Base-by-base conservation (phyloP, 2,797 vertebrate species). In the Acrocephalus scirpaceus region DNA sequence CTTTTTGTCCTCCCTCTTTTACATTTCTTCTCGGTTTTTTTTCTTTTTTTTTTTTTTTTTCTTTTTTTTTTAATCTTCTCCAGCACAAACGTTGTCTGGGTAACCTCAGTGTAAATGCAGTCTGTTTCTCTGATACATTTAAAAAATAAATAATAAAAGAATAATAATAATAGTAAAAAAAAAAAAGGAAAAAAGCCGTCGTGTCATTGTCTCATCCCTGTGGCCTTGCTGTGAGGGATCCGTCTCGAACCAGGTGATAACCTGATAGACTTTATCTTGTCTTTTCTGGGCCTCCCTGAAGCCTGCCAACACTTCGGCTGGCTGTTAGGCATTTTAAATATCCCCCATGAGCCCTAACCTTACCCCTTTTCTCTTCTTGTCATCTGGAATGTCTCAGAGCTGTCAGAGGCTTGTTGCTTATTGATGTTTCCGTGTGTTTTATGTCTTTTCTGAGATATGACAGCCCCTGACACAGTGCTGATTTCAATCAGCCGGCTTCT, bases 341-440 rank as follows among this genome's bases (percentile, higher is more conserved):
- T 98, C 97, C 98, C 98, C 98, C 99, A 97, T 98, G 99, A 99
- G 99, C 98, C 99, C 98, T 99, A 98, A 99, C 99, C 99, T 99
- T 99, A 98, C 98, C 98, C 98, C 98, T 98, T 98, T 98, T 98
- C 98, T 98, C 98, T 98, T 98, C 98, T 98, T 98, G 98, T 98
- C 98, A 98, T 97, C 98, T 98, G 97, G 97, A 98, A 98, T 98
- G 98, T 98, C 98, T 98, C 98, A 97, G 98, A 99, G 99, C 99
- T 99, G 99, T 99, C 99, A 99, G 98, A 97, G 98, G 99, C 99
- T 99, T 99, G 99, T 99, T 99, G 99, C 99, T 99, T 99, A 99
- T 99, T 99, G 99, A 99, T 99, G 99, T 99, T 99, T 98, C 98
- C 98, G 98, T 98, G 99, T 99, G 99, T 99, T 99, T 99, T 99